Conservation (phyloP, 1,140 invertebrate genomes). For the Euwallacea fornicatus region DNA sequence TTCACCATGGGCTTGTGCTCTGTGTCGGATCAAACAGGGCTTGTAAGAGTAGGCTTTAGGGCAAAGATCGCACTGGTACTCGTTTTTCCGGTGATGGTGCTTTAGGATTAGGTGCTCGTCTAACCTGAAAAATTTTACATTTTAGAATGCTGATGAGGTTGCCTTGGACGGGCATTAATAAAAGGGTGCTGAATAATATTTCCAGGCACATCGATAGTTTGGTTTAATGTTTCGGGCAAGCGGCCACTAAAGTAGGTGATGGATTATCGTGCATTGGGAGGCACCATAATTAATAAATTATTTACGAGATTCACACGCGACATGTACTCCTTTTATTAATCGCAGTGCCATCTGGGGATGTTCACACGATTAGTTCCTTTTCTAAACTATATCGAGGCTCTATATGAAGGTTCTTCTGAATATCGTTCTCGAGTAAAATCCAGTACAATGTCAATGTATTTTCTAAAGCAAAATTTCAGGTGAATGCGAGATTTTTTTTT, state of each 20-base stretch:
- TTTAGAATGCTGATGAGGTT: too few relatives aligned
- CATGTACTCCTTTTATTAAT: conserved; percentile 30
- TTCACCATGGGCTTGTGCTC: conserved; percentile 76
- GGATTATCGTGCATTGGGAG: conserved; percentile 29
- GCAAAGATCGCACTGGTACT: conserved; percentile 84
- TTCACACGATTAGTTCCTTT: conserved; percentile 25
- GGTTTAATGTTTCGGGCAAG: conserved; percentile 28
- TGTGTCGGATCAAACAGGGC: conserved; percentile 79
- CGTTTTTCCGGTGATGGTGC: conserved; percentile 74
- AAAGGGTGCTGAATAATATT: neutral
- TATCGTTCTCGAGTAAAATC: too few relatives aligned
- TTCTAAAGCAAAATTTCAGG: too few relatives aligned
- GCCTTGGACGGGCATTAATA: too few relatives aligned
- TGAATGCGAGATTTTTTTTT: too few relatives aligned
- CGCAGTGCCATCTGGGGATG: conserved; percentile 22
- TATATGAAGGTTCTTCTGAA: too few relatives aligned
- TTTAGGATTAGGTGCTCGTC: conserved; percentile 76
- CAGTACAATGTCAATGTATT: too few relatives aligned
- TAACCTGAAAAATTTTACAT: conserved; percentile 64
- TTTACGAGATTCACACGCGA: conserved; percentile 37
- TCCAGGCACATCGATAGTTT: neutral
- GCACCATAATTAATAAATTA: conserved; percentile 37
- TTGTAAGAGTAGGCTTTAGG: conserved; percentile 80
- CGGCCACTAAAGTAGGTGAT: conserved; percentile 23
- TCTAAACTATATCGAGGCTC: too few relatives aligned